Evolutionary conservation across 2,888 invertebrate species (phyloP).

Genomic region (Xestia c-nigrum): DNA sequence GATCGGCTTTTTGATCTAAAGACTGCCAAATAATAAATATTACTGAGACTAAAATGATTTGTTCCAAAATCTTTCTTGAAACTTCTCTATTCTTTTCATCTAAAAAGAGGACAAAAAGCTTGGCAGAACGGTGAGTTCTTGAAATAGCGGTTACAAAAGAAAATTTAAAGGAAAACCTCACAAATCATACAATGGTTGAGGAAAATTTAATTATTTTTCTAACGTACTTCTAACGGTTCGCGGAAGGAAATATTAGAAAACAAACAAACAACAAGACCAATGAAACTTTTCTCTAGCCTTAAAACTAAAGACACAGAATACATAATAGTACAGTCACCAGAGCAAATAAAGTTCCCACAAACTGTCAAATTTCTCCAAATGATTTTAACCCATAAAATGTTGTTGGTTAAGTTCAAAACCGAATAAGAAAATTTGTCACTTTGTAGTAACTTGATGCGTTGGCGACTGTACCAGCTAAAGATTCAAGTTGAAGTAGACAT

Average conservation of each 20-base stretch:
- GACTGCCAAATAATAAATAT: conserved; percentile 33
- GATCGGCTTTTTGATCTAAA: conserved; percentile 39
- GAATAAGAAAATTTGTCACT: no score
- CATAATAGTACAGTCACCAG: no score
- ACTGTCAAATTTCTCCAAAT: no score
- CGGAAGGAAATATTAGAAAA: conserved; percentile 4
- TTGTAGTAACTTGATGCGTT: no score
- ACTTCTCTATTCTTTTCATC: neutral
- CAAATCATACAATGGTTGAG: neutral
- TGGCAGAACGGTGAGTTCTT: neutral
- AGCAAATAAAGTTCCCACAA: no score
- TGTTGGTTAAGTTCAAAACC: no score
- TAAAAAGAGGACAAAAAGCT: neutral
- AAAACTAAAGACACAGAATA: neutral
- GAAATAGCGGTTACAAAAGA: neutral
- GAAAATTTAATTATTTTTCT: neutral
- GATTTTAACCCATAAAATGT: no score
- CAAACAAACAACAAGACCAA: neutral
- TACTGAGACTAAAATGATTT: neutral
- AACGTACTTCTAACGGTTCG: neutral
- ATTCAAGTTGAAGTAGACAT: conserved; percentile 40
- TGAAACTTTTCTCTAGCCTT: neutral
- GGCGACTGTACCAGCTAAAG: neutral
- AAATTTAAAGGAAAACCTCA: neutral
- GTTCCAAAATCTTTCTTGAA: neutral